Conservation (phyloP, 2,797 vertebrate genomes). For the Tragelaphus oryx region DNA sequence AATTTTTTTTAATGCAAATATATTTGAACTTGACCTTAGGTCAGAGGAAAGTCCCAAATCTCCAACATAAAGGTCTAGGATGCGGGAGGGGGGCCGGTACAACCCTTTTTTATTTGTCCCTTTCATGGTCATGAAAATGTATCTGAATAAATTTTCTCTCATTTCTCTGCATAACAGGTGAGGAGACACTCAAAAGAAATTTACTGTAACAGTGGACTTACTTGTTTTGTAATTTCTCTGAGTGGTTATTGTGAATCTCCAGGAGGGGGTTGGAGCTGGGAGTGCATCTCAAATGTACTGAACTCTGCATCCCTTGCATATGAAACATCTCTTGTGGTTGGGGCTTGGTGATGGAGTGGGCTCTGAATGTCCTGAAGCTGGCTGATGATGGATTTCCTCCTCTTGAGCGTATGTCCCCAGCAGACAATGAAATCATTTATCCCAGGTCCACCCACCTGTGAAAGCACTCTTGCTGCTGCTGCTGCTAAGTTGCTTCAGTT, state of each 20-base stretch:
- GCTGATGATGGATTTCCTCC: neutral
- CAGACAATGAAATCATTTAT: neutral
- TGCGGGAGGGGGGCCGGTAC: fast-evolving
- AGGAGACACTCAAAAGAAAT: neutral
- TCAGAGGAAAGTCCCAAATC: neutral
- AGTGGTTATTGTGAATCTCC: neutral
- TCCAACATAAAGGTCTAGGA: neutral
- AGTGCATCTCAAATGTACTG: neutral
- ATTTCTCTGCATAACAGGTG: neutral
- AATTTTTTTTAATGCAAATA: neutral
- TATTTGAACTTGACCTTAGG: neutral
- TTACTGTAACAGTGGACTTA: neutral
- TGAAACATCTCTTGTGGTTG: neutral
- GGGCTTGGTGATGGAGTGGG: neutral
- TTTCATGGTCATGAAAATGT: neutral
- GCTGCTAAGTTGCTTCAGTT: too few relatives aligned
- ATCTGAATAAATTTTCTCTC: neutral
- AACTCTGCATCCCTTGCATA: neutral
- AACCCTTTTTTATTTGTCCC: neutral
- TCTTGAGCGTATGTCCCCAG: neutral
- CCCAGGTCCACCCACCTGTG: neutral
- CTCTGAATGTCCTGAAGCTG: neutral
- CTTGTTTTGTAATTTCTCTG: neutral
- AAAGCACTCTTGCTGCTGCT: neutral
- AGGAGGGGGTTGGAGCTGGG: neutral